Evolutionary conservation across 2,888 invertebrate species (phyloP), one percentile per base, ranked within the genome.

Genomic region (Amphimallon solstitiale): DNA sequence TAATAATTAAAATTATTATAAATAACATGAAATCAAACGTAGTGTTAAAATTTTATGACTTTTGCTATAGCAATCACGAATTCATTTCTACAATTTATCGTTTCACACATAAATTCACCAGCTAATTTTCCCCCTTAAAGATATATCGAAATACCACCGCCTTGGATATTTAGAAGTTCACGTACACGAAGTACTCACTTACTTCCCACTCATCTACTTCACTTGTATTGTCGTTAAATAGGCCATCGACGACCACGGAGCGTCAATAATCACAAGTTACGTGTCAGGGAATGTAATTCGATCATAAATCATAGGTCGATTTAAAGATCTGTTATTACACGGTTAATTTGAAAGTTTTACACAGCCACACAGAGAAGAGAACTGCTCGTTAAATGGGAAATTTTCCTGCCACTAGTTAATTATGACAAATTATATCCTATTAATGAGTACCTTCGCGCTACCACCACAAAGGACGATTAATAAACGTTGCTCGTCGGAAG

Each of bases 401-500:
- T 51, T 35, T 51, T 51, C 51, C 51, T 51, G 51, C 51, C 51
- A 51, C 51, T n/a, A 34, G 29, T 51, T 51, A 51, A 51, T 51
- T 35, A 51, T 51, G 51, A 35, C 51, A 35, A 35, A 51, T 51
- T 51, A n/a, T 51, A 51, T 10, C 10, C 9, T 14, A 51, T 51
- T 49, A 49, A 49, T 29, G n/a, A 23, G 34, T 29, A 14, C 14
- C 29, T 49, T 29, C 29, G 34, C 34, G 12, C n/a, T n/a, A n/a
- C n/a, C n/a, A n/a, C 34, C 12, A 15, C 34, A 51, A 51, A 14
- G 35, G 34, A 12, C 29, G 15, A 51, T 51, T 29, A 51, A 51
- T n/a, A n/a, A n/a, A n/a, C n/a, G 6, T 9, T 5, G 29, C 5
- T 5, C 9, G 2, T 5, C 29, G 29, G n/a, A n/a, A 29, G 29